Percentiles rank a stretch among this genome's conserved stretches.
These are phyloP conservation scores for Lagopus leucura DNA, from an alignment of 2,113 vertebrate genomes.

Conservation along the genomic window DNA sequence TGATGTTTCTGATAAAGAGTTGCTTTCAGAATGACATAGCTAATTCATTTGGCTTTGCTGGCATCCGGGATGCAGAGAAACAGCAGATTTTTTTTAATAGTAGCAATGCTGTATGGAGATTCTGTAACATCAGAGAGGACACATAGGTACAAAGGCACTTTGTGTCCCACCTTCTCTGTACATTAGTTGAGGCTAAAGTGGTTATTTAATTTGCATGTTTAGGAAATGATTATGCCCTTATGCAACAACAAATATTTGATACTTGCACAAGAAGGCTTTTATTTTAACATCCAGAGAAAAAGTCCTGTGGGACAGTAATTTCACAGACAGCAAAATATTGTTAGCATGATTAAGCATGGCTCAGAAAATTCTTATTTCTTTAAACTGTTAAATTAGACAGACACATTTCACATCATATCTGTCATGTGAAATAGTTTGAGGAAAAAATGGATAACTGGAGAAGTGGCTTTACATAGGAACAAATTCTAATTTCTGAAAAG, in stretches of 20 bases:
- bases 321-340: background rate
- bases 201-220: slow-evolving; percentile 29
- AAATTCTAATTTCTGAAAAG: background rate
- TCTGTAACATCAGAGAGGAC: background rate
- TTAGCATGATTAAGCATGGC: background rate
- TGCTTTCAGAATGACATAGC: background rate
- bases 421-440: background rate
- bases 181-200: background rate
- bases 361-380: slow-evolving; percentile 2
- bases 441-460: background rate
- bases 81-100: background rate
- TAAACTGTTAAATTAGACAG: background rate
- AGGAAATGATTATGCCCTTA: background rate
- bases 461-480: background rate
- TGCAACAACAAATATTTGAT: background rate
- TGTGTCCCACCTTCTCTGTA: background rate
- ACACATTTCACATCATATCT: background rate
- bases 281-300: slow-evolving; percentile 19
- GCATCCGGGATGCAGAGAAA: background rate
- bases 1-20: background rate
- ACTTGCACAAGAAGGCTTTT: background rate
- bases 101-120: background rate
- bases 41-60: background rate
- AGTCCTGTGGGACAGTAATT: background rate
- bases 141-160: background rate